A percentile compares a stretch with the other conserved stretches of the same genome.
phyloP scores from a whole-genome alignment of 2,888 invertebrate genomes.

The Dynastes maya region DNA sequence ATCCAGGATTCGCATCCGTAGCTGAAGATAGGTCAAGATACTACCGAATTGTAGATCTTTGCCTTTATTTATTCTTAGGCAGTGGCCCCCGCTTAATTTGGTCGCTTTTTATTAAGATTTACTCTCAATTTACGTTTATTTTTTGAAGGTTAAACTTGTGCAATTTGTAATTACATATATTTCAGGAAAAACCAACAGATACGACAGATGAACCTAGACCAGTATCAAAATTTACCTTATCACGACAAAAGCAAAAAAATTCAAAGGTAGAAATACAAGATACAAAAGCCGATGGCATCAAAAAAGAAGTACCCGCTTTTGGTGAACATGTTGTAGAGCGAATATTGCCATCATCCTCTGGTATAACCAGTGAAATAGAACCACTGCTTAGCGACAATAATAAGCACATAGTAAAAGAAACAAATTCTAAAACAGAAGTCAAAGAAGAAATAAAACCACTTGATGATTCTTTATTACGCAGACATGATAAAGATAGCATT shows the following conservation, averaged over 20 bases:
- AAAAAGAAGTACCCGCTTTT: slow-evolving; percentile 17
- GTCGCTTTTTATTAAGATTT: too few species aligned
- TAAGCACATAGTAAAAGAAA: slow-evolving; percentile 3
- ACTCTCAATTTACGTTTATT: too few species aligned
- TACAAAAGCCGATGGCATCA: neutral
- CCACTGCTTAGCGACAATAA: neutral
- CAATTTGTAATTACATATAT: slow-evolving; percentile 5
- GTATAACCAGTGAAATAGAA: neutral
- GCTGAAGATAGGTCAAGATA: too few species aligned
- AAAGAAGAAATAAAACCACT: neutral
- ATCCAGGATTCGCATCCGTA: too few species aligned
- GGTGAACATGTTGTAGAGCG: slow-evolving; percentile 43
- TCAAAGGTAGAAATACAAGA: neutral
- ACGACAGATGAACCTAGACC: slow-evolving; percentile 52
- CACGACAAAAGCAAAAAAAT: slow-evolving; percentile 59
- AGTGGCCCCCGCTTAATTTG: too few species aligned
- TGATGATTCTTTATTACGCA: slow-evolving; percentile 59
- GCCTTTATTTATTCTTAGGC: too few species aligned
- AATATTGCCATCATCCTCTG: neutral
- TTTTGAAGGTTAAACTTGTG: too few species aligned
- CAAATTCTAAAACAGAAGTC: slow-evolving; percentile 61
- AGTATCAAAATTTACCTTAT: slow-evolving; percentile 64
- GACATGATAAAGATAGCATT: slow-evolving; percentile 65
- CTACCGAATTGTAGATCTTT: too few species aligned
- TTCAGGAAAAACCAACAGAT: slow-evolving; percentile 15